Conservation (phyloP, 2,888 invertebrate species). For the Macrophya alboannulata region DNA sequence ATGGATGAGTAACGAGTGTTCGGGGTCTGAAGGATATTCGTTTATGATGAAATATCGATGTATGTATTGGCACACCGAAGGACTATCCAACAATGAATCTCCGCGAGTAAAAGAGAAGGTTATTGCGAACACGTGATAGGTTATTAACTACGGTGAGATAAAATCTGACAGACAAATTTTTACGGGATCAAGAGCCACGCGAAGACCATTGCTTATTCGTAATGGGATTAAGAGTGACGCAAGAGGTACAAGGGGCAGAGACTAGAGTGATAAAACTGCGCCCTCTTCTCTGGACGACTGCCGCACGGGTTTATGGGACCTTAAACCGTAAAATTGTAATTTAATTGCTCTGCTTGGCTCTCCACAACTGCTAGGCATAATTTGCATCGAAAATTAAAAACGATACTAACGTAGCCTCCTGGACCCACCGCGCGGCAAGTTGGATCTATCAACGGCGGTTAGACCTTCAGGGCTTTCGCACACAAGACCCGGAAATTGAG, state of each 20-base stretch:
- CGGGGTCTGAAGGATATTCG: not conserved
- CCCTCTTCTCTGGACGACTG: conserved; percentile 47
- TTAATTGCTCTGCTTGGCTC: conserved; percentile 66
- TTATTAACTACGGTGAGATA: conserved; percentile 36
- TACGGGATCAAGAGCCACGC: conserved; percentile 40
- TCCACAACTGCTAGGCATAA: conserved; percentile 48
- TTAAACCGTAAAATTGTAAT: conserved; percentile 69
- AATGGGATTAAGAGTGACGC: conserved; percentile 74
- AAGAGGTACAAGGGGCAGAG: conserved; percentile 59
- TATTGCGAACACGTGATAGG: conserved; percentile 20
- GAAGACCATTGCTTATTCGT: conserved; percentile 70
- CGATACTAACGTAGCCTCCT: not conserved
- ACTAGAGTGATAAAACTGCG: conserved; percentile 56
- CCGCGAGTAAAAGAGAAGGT: not conserved
- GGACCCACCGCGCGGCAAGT: not conserved
- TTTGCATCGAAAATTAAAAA: conserved; percentile 63
- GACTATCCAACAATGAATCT: not conserved
- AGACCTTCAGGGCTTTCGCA: conserved; percentile 6
- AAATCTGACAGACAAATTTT: conserved; percentile 30
- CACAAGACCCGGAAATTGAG: conserved; percentile 8
- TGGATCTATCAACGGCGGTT: conserved; percentile 26
- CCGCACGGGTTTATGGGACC: conserved; percentile 61
- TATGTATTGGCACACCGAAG: conserved; percentile 8
- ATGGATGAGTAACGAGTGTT: not conserved
- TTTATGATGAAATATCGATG: not conserved